Evolutionary conservation across 2,797 vertebrate genomes (phyloP).

Genomic region (Rhyacichthys aspro): DNA sequence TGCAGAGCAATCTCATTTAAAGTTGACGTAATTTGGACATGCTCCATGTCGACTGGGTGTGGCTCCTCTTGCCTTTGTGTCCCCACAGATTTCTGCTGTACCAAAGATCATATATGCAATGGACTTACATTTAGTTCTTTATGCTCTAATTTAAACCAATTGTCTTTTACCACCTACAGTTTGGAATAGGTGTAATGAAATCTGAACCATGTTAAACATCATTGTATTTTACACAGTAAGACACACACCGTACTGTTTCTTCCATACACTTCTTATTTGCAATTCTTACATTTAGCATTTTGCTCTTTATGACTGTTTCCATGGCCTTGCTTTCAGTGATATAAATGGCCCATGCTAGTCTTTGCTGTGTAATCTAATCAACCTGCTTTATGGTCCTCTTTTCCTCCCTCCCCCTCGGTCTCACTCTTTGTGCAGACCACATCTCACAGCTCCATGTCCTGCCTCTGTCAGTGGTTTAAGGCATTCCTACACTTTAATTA

Average conservation of each 20-base stretch:
- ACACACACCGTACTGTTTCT: not conserved
- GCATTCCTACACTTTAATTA: constrained; percentile 17
- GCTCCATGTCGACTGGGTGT: constrained; percentile 65
- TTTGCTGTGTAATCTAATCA: constrained; percentile 78
- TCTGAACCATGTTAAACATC: no score
- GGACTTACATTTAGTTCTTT: not conserved
- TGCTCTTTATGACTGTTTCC: constrained; percentile 32
- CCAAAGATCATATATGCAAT: no score
- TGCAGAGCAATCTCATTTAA: constrained; percentile 42
- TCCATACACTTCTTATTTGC: no score
- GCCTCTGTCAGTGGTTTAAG: constrained; percentile 27
- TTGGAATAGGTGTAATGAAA: no score
- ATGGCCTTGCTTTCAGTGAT: constrained; percentile 58
- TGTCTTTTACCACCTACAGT: no score
- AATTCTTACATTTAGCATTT: not conserved
- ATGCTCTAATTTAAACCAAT: no score
- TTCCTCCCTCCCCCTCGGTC: constrained; percentile 27
- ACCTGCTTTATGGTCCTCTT: constrained; percentile 58
- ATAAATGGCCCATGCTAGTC: constrained; percentile 69
- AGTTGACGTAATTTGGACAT: constrained; percentile 70
- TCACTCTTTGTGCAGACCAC: constrained; percentile 6
- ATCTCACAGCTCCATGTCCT: constrained; percentile 32
- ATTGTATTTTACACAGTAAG: no score
- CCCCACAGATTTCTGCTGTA: constrained; percentile 3
- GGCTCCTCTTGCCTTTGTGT: constrained; percentile 49